Base-by-base conservation (phyloP, 2,113 vertebrate genomes). In the Carassius gibelio region DNA sequence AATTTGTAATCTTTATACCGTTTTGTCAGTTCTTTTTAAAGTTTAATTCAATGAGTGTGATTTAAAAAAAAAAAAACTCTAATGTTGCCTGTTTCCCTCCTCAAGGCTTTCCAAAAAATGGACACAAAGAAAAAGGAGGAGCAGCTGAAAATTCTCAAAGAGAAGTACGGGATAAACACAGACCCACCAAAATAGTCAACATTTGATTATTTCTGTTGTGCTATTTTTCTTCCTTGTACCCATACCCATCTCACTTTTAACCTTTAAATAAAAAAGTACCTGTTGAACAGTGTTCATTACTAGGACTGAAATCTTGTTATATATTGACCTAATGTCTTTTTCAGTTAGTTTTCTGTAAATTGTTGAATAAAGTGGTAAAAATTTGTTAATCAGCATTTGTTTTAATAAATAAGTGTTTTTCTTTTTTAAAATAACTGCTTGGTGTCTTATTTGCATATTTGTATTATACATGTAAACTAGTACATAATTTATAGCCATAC, bases 41-140 rank as follows among this genome's bases (percentile, higher is more conserved):
- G 42, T 9, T 1, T 8, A 42, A 8, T 42, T 42, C 0, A 34
- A 19, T 4, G 3, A 21, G 7, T 42, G 19, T 62, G 9, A 36
- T 5, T 30, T 26, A 26, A 30, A 30, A 30, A 30, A 30, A 30
- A 0, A 55, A 30, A 9, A 50, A 21, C 3, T 10, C 19, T 38
- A 61, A 52, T 34, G 9, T 3, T 1, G 10, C 64, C 50, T 8
- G n/a, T 3, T 6, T 82, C 14, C 57, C 15, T 38, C 81, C 4
- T 9, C 81, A 91, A 99, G 98, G 98, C 98, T 61, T 99, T 99
- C 96, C 98, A 99, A 91, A 99, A 99, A 92, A 99, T 99, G 98
- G 98, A 99, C 94, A 99, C 98, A 88, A 99, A 99, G 95, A 99
- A 99, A 93, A 99, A 99, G 92, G 98, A 99, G 84, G 98, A 99